Evolutionary conservation across 2,113 vertebrate species (phyloP).

Genomic region (Poecile atricapillus): DNA sequence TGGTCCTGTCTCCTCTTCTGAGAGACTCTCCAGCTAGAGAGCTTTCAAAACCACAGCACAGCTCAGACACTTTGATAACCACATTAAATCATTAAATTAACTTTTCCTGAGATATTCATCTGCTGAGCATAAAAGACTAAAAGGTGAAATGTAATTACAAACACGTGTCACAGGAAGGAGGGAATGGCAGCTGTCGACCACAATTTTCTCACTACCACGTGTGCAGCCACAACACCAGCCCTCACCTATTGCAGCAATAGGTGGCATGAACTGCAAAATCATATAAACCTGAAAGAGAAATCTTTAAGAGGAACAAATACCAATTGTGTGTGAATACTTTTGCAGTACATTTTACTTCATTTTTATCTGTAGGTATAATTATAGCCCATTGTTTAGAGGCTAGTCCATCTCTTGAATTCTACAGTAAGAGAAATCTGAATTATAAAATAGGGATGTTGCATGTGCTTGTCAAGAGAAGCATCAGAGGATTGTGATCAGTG

Average conservation of each 20-base stretch:
- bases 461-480: background rate
- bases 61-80: background rate
- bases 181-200: background rate
- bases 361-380: background rate
- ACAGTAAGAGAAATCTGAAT: background rate
- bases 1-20: background rate
- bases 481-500: background rate
- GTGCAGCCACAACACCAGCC: background rate
- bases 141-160: conserved; percentile 46
- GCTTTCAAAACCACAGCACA: background rate
- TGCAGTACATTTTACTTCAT: background rate
- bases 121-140: background rate
- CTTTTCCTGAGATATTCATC: conserved; percentile 22
- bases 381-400: background rate
- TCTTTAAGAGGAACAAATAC: background rate
- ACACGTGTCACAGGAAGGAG: background rate
- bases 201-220: background rate
- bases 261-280: background rate
- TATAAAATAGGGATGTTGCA: background rate
- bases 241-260: background rate
- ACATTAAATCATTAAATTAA: conserved; percentile 36
- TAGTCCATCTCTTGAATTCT: background rate
- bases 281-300: background rate
- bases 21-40: background rate
- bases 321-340: background rate